Evolutionary conservation across 2,888 invertebrate species (phyloP).

Genomic region (Anorthoa munda): DNA sequence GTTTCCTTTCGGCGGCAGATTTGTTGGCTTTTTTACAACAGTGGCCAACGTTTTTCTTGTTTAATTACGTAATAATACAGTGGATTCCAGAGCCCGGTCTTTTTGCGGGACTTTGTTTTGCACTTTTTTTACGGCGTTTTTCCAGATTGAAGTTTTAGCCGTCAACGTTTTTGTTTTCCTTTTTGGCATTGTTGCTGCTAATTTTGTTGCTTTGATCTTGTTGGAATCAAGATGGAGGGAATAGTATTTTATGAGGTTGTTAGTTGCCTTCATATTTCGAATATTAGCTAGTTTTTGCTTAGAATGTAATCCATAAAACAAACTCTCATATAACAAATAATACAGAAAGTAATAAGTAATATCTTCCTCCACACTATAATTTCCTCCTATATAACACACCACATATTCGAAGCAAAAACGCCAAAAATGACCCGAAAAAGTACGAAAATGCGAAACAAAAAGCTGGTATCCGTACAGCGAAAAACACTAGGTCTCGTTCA

Average conservation of each 20-base stretch:
- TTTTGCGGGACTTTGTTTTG: conserved; percentile 60
- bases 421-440: conserved; percentile 48
- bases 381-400: conserved; percentile 12
- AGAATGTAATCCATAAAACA: neutral
- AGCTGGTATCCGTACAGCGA: conserved; percentile 42
- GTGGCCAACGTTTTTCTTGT: conserved; percentile 76
- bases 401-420: conserved; percentile 19
- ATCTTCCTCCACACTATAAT: conserved; percentile 17
- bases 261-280: neutral
- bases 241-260: neutral
- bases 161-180: conserved; percentile 39
- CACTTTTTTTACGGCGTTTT: conserved; percentile 54
- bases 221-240: neutral
- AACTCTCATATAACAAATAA: neutral
- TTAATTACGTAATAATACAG: conserved; percentile 83
- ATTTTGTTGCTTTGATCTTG: conserved; percentile 56
- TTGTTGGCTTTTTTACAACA: conserved; percentile 80
- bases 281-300: neutral
- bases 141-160: conserved; percentile 48
- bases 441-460: conserved; percentile 57
- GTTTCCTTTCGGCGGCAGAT: conserved; percentile 85
- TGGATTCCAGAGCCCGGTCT: conserved; percentile 65
- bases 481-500: conserved; percentile 66
- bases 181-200: conserved; percentile 44
- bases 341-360: neutral